Conservation (phyloP, 1,140 invertebrate genomes). For the Sesamia nonagrioides region DNA sequence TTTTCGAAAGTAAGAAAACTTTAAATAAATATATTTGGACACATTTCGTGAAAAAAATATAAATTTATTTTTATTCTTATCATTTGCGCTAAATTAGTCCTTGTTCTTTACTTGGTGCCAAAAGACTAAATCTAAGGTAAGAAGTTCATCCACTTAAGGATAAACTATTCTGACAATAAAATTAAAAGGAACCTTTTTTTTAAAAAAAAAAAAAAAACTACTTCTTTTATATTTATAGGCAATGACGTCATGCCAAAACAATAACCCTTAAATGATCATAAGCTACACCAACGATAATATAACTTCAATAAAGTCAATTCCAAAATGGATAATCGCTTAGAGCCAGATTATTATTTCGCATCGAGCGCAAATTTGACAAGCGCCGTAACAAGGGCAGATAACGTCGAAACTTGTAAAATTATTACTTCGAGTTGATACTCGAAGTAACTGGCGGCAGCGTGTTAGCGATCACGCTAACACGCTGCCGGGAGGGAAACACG, state of each 20-base stretch:
- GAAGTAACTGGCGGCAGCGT: no score
- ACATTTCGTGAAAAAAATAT: no score
- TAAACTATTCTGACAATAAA: no score
- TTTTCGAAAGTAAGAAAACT: no score
- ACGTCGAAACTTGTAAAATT: slow-evolving; percentile 38
- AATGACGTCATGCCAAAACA: neutral
- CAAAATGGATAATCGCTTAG: slow-evolving; percentile 11
- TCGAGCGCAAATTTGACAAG: slow-evolving; percentile 35
- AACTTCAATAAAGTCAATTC: slow-evolving; percentile 27
- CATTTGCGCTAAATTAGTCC: no score
- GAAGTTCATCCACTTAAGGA: no score
- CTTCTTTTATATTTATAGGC: neutral
- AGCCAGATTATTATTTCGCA: slow-evolving; percentile 38
- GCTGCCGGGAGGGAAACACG: slow-evolving; percentile 1
- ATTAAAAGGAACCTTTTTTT: neutral
- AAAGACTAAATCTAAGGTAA: no score
- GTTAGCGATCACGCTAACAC: slow-evolving; percentile 21
- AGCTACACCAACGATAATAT: neutral
- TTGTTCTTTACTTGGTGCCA: no score
- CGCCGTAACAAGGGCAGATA: slow-evolving; percentile 33
- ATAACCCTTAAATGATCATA: neutral
- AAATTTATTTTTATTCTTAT: no score
- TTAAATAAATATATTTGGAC: no score
- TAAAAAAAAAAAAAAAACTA: no score
- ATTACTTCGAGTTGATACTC: slow-evolving; percentile 23